Percentiles rank a stretch among this genome's conserved stretches.
These are phyloP conservation scores for Amphiduros pacificus DNA, from an alignment of 2,888 invertebrate species.

Conservation along the genomic window DNA sequence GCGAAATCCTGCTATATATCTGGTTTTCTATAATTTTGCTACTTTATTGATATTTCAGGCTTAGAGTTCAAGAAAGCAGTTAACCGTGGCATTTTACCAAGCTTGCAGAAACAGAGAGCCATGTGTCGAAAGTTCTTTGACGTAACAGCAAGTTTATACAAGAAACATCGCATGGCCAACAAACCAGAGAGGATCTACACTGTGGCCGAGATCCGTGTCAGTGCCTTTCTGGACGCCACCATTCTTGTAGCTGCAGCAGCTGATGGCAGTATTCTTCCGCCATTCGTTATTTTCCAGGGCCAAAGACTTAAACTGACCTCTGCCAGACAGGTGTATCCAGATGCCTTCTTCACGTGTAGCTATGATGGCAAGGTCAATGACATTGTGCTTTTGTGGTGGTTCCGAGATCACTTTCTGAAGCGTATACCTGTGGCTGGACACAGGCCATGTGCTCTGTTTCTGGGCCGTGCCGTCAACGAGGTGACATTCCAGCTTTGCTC, in stretches of 20 bases:
- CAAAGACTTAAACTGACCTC: constrained; percentile 25
- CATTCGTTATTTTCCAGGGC: constrained; percentile 31
- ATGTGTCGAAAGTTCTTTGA: constrained; percentile 33
- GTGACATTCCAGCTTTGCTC: constrained; percentile 30
- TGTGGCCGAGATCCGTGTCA: constrained; percentile 25
- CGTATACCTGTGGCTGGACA: constrained; percentile 2
- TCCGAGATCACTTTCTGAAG: constrained; percentile 33
- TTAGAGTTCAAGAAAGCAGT: constrained; percentile 28
- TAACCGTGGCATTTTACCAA: constrained; percentile 22
- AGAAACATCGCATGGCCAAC: constrained; percentile 21
- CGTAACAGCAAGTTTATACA: constrained; percentile 20
- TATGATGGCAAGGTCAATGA: constrained; percentile 26
- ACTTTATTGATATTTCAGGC: constrained; percentile 20
- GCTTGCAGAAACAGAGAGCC: constrained; percentile 29
- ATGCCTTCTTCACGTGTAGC: constrained; percentile 28
- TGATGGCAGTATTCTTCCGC: constrained; percentile 31
- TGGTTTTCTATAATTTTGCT: too few relatives aligned
- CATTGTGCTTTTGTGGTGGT: constrained; percentile 33
- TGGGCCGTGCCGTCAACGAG: constrained; percentile 24
- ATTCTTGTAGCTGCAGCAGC: constrained; percentile 30
- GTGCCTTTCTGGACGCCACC: constrained; percentile 22
- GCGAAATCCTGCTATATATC: too few relatives aligned
- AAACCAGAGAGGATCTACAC: constrained; percentile 27
- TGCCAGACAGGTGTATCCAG: constrained; percentile 26
- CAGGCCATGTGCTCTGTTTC: constrained; percentile 28